Conservation (phyloP, 2,888 invertebrate species). For the Parnassius orleans region DNA sequence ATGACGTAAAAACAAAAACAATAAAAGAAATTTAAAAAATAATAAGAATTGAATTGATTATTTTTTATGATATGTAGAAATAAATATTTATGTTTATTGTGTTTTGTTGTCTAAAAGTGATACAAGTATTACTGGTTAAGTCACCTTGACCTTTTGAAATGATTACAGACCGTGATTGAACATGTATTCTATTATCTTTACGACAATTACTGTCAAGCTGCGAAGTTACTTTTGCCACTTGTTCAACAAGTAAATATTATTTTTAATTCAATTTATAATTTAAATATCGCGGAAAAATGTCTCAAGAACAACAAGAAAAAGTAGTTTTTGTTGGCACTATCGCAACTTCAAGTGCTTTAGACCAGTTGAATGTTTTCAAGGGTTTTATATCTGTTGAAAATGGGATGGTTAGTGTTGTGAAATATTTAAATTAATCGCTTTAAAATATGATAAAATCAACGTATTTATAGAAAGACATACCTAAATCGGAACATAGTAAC, state of each 20-base stretch:
- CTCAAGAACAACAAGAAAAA: conserved; percentile 30
- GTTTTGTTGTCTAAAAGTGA: not conserved
- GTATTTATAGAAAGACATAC: no score
- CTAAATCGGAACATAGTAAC: no score
- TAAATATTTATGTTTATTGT: not conserved
- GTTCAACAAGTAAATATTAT: not conserved
- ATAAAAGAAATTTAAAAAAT: no score
- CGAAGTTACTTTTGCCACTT: not conserved
- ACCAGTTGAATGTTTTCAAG: conserved; percentile 51
- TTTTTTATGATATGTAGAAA: not conserved
- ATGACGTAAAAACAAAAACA: no score
- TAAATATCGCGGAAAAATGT: conserved; percentile 38
- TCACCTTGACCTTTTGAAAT: conserved; percentile 25
- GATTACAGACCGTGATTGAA: conserved; percentile 7
- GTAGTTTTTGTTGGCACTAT: conserved; percentile 57
- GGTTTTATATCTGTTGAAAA: conserved; percentile 81
- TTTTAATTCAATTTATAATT: conserved; percentile 12
- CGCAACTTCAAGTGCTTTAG: conserved; percentile 47
- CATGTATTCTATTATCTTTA: conserved; percentile 12
- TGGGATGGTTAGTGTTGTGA: conserved; percentile 75
- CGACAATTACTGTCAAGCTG: conserved; percentile 10
- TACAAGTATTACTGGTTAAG: not conserved
- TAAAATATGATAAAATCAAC: no score
- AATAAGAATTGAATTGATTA: no score
- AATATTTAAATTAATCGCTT: no score